These are phyloP conservation scores for Psittacula echo DNA, from an alignment of 2,797 vertebrate species.

Conservation along the genomic window DNA sequence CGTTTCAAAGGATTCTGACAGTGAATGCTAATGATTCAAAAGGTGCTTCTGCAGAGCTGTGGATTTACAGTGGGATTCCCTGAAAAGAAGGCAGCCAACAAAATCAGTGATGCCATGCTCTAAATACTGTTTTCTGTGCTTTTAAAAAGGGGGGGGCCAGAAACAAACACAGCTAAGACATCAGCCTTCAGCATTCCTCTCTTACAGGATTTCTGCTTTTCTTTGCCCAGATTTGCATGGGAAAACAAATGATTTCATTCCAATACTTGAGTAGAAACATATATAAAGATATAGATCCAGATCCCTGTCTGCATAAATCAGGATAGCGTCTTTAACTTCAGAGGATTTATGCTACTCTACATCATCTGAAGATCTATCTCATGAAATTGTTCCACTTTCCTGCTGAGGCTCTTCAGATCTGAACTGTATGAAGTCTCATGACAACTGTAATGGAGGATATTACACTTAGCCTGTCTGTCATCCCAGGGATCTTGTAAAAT, in stretches of 20 bases:
- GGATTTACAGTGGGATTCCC: conserved; percentile 68
- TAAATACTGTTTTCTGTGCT: conserved; percentile 63
- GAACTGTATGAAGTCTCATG: conserved; percentile 78
- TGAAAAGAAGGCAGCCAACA: conserved; percentile 61
- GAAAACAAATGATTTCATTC: conserved; percentile 70
- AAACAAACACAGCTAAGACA: conserved; percentile 35
- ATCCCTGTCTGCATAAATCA: conserved; percentile 54
- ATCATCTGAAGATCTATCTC: conserved; percentile 63
- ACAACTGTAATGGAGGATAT: conserved; percentile 81
- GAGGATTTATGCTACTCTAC: conserved; percentile 46
- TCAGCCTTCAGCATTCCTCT: conserved; percentile 19
- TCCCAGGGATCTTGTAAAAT: conserved; percentile 79
- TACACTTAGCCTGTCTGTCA: conserved; percentile 82
- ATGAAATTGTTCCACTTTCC: conserved; percentile 73
- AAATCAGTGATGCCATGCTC: conserved; percentile 61
- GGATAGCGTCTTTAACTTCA: conserved; percentile 49
- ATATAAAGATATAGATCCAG: conserved; percentile 53
- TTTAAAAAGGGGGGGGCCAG: background rate
- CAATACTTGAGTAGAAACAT: conserved; percentile 35
- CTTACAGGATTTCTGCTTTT: conserved; percentile 21
- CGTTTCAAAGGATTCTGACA: conserved; percentile 50
- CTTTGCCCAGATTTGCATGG: conserved; percentile 49
- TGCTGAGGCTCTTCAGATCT: conserved; percentile 73
- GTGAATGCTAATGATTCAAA: conserved; percentile 49
- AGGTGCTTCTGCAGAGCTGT: conserved; percentile 65